phyloP scores from a whole-genome alignment of 2,797 vertebrate species.

The Alfaro cultratus region DNA sequence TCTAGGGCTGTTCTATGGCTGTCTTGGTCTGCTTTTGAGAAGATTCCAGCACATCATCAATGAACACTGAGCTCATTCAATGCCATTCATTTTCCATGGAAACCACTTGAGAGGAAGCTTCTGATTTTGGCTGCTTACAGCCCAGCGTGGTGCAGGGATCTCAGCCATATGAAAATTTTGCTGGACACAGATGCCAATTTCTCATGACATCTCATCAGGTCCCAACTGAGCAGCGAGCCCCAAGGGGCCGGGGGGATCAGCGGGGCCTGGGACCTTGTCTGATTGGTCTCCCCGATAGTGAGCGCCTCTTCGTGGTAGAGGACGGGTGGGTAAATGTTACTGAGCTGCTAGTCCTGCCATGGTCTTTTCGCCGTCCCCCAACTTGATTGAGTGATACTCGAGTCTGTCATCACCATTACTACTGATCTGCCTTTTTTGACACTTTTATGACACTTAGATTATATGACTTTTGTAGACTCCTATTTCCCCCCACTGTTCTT shows the following conservation, averaged over 20 bases:
- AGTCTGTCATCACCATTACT: slow-evolving; percentile 57
- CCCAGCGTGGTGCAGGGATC: slow-evolving; percentile 37
- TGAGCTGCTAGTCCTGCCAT: slow-evolving; percentile 50
- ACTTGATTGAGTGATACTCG: slow-evolving; percentile 35
- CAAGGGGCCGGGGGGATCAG: slow-evolving; percentile 30
- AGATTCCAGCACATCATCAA: slow-evolving; percentile 9
- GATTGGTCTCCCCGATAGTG: slow-evolving; percentile 59
- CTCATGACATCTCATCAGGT: slow-evolving; percentile 70
- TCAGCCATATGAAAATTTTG: slow-evolving; percentile 46
- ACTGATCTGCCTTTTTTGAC: slow-evolving; percentile 60
- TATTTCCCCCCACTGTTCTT: slow-evolving; percentile 39
- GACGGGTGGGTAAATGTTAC: slow-evolving; percentile 10
- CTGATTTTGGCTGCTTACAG: slow-evolving; percentile 32
- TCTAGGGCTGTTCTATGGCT: not conserved
- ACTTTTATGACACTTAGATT: slow-evolving; percentile 64
- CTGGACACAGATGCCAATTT: slow-evolving; percentile 39
- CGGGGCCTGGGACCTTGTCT: slow-evolving; percentile 63
- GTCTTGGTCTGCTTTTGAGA: not conserved
- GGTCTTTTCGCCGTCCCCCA: slow-evolving; percentile 38
- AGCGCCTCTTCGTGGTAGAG: slow-evolving; percentile 36
- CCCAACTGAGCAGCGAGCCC: slow-evolving; percentile 46
- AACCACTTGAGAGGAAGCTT: slow-evolving; percentile 28
- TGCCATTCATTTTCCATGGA: slow-evolving; percentile 2
- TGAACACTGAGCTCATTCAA: slow-evolving; percentile 6
- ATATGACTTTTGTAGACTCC: slow-evolving; percentile 42